Conservation (phyloP, 2,888 invertebrate genomes). For the Allygus modestus region DNA sequence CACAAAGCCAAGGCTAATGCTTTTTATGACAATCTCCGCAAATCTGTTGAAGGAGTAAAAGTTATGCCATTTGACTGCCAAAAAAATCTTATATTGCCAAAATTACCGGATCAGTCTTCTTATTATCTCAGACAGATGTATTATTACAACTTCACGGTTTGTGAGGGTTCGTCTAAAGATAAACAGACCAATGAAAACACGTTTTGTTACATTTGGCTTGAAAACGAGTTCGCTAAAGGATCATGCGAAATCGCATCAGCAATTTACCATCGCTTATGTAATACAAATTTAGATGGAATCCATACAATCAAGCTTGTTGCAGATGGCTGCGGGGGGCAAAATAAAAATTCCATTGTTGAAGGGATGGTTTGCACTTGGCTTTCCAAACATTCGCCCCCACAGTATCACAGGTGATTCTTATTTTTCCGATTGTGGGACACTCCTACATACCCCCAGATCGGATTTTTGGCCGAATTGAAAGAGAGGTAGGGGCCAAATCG, state of each 20-base stretch:
- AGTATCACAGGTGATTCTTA: constrained; percentile 66
- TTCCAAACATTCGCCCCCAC: constrained; percentile 44
- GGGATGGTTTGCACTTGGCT: constrained; percentile 61
- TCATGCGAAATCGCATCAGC: constrained; percentile 72
- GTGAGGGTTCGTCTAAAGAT: constrained; percentile 70
- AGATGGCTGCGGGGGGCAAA: constrained; percentile 55
- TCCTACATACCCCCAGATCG: constrained; percentile 71
- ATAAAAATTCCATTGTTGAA: constrained; percentile 56
- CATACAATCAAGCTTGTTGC: constrained; percentile 61
- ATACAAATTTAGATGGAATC: constrained; percentile 39
- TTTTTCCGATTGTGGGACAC: constrained; percentile 71
- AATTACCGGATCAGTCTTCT: constrained; percentile 72
- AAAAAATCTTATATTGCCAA: constrained; percentile 71
- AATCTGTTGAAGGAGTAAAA: constrained; percentile 24
- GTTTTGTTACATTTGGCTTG: constrained; percentile 71
- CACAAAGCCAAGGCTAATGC: constrained; percentile 51
- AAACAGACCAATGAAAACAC: constrained; percentile 69
- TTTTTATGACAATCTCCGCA: constrained; percentile 40
- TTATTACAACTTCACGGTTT: constrained; percentile 72
- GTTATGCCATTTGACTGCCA: constrained; percentile 71
- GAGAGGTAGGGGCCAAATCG: constrained; percentile 66
- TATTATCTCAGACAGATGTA: constrained; percentile 72
- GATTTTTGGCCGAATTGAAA: constrained; percentile 71
- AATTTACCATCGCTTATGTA: constrained; percentile 68
- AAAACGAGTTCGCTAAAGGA: constrained; percentile 71